A percentile compares a stretch with the other conserved stretches of the same genome.
These are phyloP conservation scores for Julus scandinavius DNA, from an alignment of 2,888 invertebrate genomes.

Conservation along the genomic window DNA sequence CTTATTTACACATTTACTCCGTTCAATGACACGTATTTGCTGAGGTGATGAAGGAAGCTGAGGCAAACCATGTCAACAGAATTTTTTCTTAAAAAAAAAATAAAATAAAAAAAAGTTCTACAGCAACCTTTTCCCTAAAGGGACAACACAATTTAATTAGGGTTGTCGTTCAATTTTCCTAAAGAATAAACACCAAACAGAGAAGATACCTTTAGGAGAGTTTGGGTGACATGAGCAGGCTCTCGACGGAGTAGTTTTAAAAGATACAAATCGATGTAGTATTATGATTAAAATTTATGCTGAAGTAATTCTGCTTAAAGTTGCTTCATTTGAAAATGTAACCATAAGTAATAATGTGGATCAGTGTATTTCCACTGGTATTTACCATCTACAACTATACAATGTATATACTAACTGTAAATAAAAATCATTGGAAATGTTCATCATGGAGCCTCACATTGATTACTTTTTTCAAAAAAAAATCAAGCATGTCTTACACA, in stretches of 20 bases:
- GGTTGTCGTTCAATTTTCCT: conserved; percentile 39
- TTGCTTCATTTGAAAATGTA: too few species aligned
- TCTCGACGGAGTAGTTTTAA: background rate
- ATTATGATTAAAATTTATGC: too few species aligned
- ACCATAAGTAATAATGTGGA: too few species aligned
- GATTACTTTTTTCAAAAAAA: too few species aligned
- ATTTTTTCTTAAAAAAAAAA: background rate
- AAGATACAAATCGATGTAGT: too few species aligned
- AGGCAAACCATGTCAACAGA: background rate
- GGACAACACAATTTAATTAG: background rate
- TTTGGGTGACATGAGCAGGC: background rate
- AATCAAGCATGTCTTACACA: too few species aligned
- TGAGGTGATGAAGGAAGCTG: background rate
- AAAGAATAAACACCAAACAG: background rate
- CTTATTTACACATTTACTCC: background rate
- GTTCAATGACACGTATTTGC: background rate
- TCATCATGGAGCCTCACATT: too few species aligned
- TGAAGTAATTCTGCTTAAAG: too few species aligned
- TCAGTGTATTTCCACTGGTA: too few species aligned
- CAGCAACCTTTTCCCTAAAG: background rate
- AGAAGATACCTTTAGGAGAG: background rate
- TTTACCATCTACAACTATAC: too few species aligned
- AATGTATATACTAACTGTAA: too few species aligned
- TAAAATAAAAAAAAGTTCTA: background rate
- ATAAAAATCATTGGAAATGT: too few species aligned